Base-by-base conservation (phyloP, 2,797 vertebrate genomes). In the Acanthopagrus latus region DNA sequence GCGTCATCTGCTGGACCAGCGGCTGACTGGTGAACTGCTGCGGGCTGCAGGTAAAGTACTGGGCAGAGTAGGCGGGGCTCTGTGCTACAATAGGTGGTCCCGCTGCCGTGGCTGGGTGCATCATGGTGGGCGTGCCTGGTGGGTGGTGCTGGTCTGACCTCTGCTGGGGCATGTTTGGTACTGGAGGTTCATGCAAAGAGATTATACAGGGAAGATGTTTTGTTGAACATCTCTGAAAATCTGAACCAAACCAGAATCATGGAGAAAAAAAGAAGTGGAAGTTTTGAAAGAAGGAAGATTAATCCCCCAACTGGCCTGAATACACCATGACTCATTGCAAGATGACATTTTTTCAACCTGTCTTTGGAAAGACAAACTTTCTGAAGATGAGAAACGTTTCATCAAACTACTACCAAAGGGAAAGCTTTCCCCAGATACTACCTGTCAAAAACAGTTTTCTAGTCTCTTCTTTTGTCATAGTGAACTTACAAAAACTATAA, bases 11-110 rank as follows among this genome's bases (percentile, higher is more conserved):
- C 94, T 98, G 98, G 82, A 99, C 96, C 59, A 99, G 96, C 20
- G 96, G 97, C 91, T 99, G 98, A 91, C 95, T 99, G 86, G 98
- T 93, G 93, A 99, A 99, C 94, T 99, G 98, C 84, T 98, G 98
- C 16, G 98, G 98, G 88, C 96, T 98, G 90, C 99, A 99, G 81
- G 98, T 94, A 79, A 99, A 98, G 77, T 99, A 99, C 74, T 99
- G 98, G 29, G 98, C 88, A 43, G 98, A 96, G 84, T 99, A 99
- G 62, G 96, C 97, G 3, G 97, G 97, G 78, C 93, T 97, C 0
- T 88, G 97, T 78, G 98, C 97, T 90, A 99, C 97, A 43, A 99
- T 98, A 10, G 97, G 98, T 0, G 97, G 97, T 62, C 98, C 98
- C 12, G 98, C 97, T 38, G 97, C 98, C 0, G 97, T 97, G 13